Percentiles rank a stretch among this genome's conserved stretches.
These are phyloP conservation scores for Indicator indicator DNA, from an alignment of 2,113 vertebrate species.

Conservation along the genomic window DNA sequence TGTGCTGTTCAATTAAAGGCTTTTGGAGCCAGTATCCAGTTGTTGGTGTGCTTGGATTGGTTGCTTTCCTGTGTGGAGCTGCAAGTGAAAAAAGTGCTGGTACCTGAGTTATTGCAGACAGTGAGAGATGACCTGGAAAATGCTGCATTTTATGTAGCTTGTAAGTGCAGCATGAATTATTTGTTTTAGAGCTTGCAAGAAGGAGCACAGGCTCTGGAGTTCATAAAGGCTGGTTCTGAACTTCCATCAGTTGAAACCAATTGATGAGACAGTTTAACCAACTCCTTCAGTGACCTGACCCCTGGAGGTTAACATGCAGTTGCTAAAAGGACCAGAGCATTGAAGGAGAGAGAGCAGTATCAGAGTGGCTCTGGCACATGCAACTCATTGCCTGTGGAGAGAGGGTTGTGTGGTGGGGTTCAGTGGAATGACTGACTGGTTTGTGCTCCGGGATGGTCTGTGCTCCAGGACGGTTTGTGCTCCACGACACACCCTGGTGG, in stretches of 20 bases:
- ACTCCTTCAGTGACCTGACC: conserved; percentile 60
- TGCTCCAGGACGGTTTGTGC: not conserved
- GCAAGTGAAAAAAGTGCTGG: not conserved
- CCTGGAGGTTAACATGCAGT: conserved; percentile 46
- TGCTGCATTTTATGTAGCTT: not conserved
- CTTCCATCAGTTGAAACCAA: conserved; percentile 37
- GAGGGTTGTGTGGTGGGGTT: not conserved
- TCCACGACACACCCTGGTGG: not conserved
- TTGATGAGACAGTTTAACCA: conserved; percentile 18
- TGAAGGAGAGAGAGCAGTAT: not conserved
- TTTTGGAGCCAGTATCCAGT: not conserved
- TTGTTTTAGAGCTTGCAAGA: conserved; percentile 24
- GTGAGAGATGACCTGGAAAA: not conserved
- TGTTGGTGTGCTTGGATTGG: not conserved
- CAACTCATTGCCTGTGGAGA: not conserved
- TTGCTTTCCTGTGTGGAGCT: not conserved
- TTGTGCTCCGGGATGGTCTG: not conserved
- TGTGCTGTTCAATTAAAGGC: not conserved
- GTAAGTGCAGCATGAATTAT: conserved; percentile 22
- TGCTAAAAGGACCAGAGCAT: not conserved
- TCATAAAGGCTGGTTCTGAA: conserved; percentile 22
- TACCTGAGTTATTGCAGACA: not conserved
- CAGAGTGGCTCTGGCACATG: not conserved
- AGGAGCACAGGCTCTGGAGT: conserved; percentile 6
- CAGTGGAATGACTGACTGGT: not conserved